phyloP scores from a whole-genome alignment of 2,797 vertebrate genomes.

The Ceryle rudis region DNA sequence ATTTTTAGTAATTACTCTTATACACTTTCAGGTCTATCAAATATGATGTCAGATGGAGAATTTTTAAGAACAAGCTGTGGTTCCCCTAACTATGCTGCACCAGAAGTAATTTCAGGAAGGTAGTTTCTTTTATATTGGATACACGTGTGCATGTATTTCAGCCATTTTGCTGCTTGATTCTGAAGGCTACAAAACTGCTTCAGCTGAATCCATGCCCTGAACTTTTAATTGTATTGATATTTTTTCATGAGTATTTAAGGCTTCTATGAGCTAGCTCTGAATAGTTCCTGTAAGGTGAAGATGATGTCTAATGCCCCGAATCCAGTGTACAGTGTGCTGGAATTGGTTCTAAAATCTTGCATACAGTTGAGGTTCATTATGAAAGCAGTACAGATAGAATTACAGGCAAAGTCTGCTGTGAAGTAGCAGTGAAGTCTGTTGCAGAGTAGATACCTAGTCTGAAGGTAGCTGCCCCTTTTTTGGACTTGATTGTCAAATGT shows the following conservation, averaged over 20 bases:
- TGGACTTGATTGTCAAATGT: background rate
- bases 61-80: conserved; percentile 98
- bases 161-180: conserved; percentile 13
- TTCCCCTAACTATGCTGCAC: conserved; percentile 98
- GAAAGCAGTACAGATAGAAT: background rate
- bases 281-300: background rate
- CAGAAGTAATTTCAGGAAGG: conserved; percentile 99
- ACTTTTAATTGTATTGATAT: background rate
- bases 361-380: background rate
- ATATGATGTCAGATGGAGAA: conserved; percentile 99
- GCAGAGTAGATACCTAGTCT: background rate
- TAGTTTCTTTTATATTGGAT: conserved; percentile 75
- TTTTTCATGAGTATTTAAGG: background rate
- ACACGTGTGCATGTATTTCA: conserved; percentile 27
- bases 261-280: background rate
- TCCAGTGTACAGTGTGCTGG: background rate
- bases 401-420: background rate
- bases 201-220: background rate
- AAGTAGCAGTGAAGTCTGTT: background rate
- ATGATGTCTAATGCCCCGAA: background rate
- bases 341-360: background rate
- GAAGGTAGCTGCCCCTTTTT: background rate
- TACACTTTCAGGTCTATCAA: conserved; percentile 91
- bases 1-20: conserved; percentile 64
- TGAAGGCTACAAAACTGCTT: background rate